phyloP scores from a whole-genome alignment of 2,888 invertebrate genomes.

The Brachypterus glaber region DNA sequence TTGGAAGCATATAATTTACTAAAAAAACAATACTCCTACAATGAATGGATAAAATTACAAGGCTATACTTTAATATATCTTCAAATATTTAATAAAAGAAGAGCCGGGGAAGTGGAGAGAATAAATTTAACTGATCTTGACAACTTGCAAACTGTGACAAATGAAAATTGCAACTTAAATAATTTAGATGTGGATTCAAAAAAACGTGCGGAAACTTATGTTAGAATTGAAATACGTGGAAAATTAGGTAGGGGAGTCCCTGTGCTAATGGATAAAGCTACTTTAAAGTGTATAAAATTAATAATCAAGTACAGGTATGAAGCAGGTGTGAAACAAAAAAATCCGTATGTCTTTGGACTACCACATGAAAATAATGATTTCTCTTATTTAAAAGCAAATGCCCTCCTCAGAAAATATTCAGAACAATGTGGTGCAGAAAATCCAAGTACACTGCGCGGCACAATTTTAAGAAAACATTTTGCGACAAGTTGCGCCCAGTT shows the following conservation, averaged over 20 bases:
- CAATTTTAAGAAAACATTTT: constrained; percentile 7
- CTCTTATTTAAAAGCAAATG: constrained; percentile 17
- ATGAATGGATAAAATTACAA: constrained; percentile 7
- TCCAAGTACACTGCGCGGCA: constrained; percentile 6
- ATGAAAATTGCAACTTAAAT: too few species aligned
- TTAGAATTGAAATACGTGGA: constrained; percentile 7
- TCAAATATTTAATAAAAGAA: constrained; percentile 13
- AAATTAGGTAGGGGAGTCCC: constrained; percentile 10
- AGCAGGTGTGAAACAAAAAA: constrained; percentile 4
- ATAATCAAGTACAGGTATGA: constrained; percentile 6
- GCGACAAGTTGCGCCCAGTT: constrained; percentile 4
- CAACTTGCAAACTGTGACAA: too few species aligned
- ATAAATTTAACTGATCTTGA: constrained; percentile 8
- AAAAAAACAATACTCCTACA: constrained; percentile 5
- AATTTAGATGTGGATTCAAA: constrained; percentile 3
- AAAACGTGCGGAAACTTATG: constrained; percentile 7
- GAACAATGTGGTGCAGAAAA: constrained; percentile 7
- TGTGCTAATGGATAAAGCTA: constrained; percentile 7
- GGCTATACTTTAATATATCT: constrained; percentile 8
- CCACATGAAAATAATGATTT: constrained; percentile 19
- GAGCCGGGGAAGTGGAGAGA: constrained; percentile 13
- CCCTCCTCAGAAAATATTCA: constrained; percentile 16
- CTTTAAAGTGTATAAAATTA: constrained; percentile 2
- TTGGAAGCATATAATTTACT: constrained; percentile 1
- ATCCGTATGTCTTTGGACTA: constrained; percentile 10